Evolutionary conservation across 2,888 invertebrate species (phyloP), one percentile per base, ranked within the genome.

Genomic region (Antheraea assamensis): DNA sequence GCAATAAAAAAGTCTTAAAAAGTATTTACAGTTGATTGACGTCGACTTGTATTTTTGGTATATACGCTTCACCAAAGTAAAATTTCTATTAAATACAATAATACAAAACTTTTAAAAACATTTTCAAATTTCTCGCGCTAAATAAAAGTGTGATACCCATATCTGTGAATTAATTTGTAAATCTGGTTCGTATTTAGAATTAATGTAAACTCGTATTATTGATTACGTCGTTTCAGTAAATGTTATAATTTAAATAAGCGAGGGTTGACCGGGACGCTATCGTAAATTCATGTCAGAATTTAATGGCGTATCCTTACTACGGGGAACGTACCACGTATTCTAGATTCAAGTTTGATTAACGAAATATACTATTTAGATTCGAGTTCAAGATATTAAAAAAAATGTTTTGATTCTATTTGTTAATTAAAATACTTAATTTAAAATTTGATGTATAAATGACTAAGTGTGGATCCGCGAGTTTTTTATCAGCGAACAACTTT

Each of bases 241-340:
- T 81, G 83, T 83, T 78, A 85, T 87, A 82, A 85, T 88, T 86
- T 85, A 85, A 87, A 85, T 87, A 87, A 88, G 85, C 85, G 86
- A 86, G 86, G 87, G 85, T 80, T 81, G 83, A 77, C 76, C 76
- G 77, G 78, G 77, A 76, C 74, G 75, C 73, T 79, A 76, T 79
- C 81, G 82, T 89, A 89, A 87, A 90, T 90, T 81, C 76, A 78
- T 77, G 87, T 85, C 86, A 76, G 72, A 79, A 75, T 85, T 86
- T 90, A 90, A 89, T 87, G 83, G 86, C 74, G 64, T 74, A 77
- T 83, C 83, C 85, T 87, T 86, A 83, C 84, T 81, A 82, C 81
- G 78, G 82, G 75, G 35, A 47, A 61, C 58, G 70, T 82, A 84
- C 81, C 75, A 78, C 64, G 24, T 74, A 78, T 80, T 79, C 77